Evolutionary conservation across 2,888 invertebrate species (phyloP), one percentile per base, ranked within the genome.

Genomic region (Digitonthophagus gazella): DNA sequence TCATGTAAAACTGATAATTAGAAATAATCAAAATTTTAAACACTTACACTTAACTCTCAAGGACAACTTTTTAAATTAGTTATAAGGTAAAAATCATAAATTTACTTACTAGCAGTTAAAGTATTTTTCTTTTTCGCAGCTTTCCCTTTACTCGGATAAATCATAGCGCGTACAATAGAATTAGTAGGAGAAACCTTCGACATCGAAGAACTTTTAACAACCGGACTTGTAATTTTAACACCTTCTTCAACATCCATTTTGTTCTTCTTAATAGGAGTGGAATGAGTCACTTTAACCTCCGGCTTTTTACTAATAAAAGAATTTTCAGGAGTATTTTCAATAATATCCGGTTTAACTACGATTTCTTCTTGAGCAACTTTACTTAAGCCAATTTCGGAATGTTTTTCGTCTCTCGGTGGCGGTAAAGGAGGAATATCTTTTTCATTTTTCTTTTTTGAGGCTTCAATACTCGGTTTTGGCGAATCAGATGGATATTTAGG

Each of bases 61-160:
- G 22, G 3, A 3, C 6, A 22, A 22, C n/a, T n/a, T n/a, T n/a
- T n/a, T 22, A 22, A 22, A 22, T 22, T 22, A 44, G 28, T 67
- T 28, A n/a, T 15, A 14, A 22, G 11, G n/a, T 28, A 69, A 58
- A 69, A 69, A 68, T 69, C 3, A n/a, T 19, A 11, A 61, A 6
- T 69, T 20, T 15, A 86, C 90, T 88, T 78, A 91, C 91, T 93
- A 55, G 91, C 90, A 28, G 92, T 83, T 28, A 92, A 85, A 18
- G 89, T 89, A 78, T 91, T 92, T 78, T 90, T 91, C 83, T 92
- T 92, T 78, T 91, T 91, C 56, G 87, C 81, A n/a, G 87, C 87
- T 71, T 88, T 82, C 0, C 86, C 86, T 78, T 90, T 89, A 70
- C 85, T 84, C 0, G 85, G 82, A 19, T 86, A 86, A 76, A 88